Evolutionary conservation across 2,888 invertebrate species (phyloP), one percentile per base, ranked within the genome.

Genomic region (Temnothorax rugatulus): DNA sequence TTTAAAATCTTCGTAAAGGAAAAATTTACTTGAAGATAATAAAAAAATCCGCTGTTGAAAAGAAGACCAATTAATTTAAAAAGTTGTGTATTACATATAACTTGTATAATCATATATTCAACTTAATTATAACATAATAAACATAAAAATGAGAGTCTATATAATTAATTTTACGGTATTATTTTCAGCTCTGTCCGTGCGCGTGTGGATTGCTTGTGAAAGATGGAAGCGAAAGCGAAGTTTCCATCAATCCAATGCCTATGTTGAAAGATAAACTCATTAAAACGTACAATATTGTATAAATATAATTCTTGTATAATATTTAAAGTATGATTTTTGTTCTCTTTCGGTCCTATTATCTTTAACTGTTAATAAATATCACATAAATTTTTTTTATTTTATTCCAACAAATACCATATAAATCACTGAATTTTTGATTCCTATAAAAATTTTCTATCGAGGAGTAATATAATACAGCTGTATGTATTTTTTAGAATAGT

Each of bases 181-280:
- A 34, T 66, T 54, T 61, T 11, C 50, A 90, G 90, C 25, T 76
- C 25, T 90, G 90, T 81, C 83, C 85, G 0, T 90, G 90, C 50
- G 87, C 87, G 11, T 90, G 90, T 63, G 90, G 88, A 11, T 84
- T 83, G 38, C 76, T 83, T 71, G 47, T 69, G 13, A 68, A 71
- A 66, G 84, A 66, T 1, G 85, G 54, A 13, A 76, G 83, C 21
- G 52, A 84, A 76, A 77, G 44, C 21, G 15, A 54, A 66, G 29
- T 41, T 41, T 66, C 77, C 29, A 44, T 77, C 9, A 66, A 29
- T 25, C 38, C 75, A 38, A 21, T 25, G 38, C 7, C 47, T 38
- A 13, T 11, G 13, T 15, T 18, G 7, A 47, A 64, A 64, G 47
- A 63, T 5, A 38, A 64, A n/a, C 18, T 38, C 5, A 21, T 64